Evolutionary conservation across 2,888 invertebrate species (phyloP).

Genomic region (Aleiodes alternator): DNA sequence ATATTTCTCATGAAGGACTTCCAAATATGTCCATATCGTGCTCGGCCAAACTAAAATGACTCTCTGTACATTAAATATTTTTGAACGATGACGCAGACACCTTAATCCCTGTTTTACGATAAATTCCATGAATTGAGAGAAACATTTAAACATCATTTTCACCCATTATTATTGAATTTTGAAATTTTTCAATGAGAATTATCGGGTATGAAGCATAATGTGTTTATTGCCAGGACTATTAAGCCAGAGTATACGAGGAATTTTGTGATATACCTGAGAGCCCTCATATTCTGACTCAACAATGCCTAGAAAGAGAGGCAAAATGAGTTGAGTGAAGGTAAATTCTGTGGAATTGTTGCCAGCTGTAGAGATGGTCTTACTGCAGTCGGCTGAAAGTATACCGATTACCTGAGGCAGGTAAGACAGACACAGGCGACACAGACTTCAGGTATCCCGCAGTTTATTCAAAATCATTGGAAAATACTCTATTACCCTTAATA

Average conservation of each 20-base stretch:
- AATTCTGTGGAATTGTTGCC: slow-evolving; percentile 18
- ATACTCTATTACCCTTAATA: neutral
- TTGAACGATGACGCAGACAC: slow-evolving; percentile 79
- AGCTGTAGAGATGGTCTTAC: neutral
- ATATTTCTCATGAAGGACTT: slow-evolving; percentile 35
- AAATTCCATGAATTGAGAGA: slow-evolving; percentile 50
- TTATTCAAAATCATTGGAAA: neutral
- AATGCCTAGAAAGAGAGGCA: neutral
- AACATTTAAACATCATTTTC: slow-evolving; percentile 65
- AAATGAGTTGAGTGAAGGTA: neutral
- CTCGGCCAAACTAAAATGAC: slow-evolving; percentile 65
- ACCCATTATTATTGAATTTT: slow-evolving; percentile 30
- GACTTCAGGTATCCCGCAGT: neutral
- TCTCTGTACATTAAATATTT: slow-evolving; percentile 77
- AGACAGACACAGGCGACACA: slow-evolving; percentile 2
- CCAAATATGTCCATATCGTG: slow-evolving; percentile 49
- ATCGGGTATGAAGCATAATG: neutral
- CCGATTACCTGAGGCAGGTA: slow-evolving; percentile 29
- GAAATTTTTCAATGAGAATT: slow-evolving; percentile 9
- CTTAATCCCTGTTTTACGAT: slow-evolving; percentile 77
- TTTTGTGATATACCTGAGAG: no score
- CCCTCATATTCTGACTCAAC: no score
- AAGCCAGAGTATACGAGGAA: no score
- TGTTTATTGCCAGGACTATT: no score
- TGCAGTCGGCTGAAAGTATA: neutral